phyloP scores from a whole-genome alignment of 1,140 invertebrate species.

The Chrysomallon squamiferum region DNA sequence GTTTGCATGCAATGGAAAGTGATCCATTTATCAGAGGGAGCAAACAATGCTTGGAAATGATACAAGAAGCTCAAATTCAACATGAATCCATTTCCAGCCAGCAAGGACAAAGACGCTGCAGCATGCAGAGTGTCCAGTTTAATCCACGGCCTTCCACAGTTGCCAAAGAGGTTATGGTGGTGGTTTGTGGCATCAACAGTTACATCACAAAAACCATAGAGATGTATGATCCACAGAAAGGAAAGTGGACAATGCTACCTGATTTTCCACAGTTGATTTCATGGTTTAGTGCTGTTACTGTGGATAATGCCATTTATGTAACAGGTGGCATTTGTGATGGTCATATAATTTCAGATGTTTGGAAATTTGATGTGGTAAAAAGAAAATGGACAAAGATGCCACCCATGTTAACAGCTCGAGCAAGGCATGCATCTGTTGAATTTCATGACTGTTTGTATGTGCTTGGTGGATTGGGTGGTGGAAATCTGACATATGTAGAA shows the following conservation, averaged over 20 bases:
- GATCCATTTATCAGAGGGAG: conserved; percentile 48
- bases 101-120: conserved; percentile 47
- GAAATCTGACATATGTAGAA: conserved; percentile 41
- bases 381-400: conserved; percentile 46
- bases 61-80: conserved; percentile 51
- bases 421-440: conserved; percentile 53
- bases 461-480: conserved; percentile 53
- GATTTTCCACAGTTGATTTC: conserved; percentile 51
- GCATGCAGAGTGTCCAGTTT: conserved; percentile 50
- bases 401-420: conserved; percentile 50
- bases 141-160: conserved; percentile 60
- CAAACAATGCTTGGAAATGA: conserved; percentile 48
- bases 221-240: conserved; percentile 58
- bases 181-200: conserved; percentile 49
- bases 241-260: conserved; percentile 51
- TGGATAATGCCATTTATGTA: conserved; percentile 55
- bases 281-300: conserved; percentile 49
- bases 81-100: conserved; percentile 49
- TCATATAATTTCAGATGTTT: conserved; percentile 50
- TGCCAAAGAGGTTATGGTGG: conserved; percentile 59
- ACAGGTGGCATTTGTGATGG: conserved; percentile 58
- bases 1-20: conserved; percentile 43
- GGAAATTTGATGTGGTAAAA: conserved; percentile 55
- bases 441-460: conserved; percentile 54
- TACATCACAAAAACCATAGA: conserved; percentile 49